A percentile compares a stretch with the other conserved stretches of the same genome.
These are phyloP conservation scores for Microctenopoma stevenorrisi DNA, from an alignment of 2,797 vertebrate genomes.

Conservation along the genomic window DNA sequence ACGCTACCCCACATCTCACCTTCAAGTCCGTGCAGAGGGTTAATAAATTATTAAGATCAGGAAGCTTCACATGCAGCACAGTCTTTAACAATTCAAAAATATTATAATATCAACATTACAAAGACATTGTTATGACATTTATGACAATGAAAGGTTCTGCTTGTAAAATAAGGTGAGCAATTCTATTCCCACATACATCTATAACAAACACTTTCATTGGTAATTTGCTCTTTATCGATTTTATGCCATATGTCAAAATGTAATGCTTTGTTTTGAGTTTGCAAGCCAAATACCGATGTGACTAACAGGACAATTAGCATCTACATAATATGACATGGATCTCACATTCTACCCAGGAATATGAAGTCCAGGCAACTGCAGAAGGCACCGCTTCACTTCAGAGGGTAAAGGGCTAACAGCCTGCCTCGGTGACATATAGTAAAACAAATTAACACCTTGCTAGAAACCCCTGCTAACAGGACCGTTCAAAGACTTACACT, in stretches of 20 bases:
- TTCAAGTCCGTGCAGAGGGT: not conserved
- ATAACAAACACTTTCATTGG: not conserved
- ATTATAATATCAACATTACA: no score
- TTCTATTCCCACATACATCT: not conserved
- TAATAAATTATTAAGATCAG: not conserved
- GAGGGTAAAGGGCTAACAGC: constrained; percentile 79
- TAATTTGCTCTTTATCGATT: not conserved
- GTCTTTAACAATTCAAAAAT: no score
- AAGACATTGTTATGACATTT: no score
- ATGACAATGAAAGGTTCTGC: not conserved
- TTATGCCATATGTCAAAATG: no score
- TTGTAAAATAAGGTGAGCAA: not conserved
- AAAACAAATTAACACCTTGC: constrained; percentile 84
- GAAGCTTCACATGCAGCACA: not conserved
- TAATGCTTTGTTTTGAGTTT: not conserved
- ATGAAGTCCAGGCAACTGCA: constrained; percentile 19
- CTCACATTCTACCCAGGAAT: not conserved
- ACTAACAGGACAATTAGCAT: not conserved
- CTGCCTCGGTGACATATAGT: constrained; percentile 79
- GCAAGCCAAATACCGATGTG: not conserved
- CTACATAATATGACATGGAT: not conserved
- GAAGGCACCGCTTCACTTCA: constrained; percentile 70
- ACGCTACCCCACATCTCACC: not conserved
- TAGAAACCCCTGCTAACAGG: constrained; percentile 71
- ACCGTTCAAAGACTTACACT: constrained; percentile 70